Percentiles rank a stretch among this genome's conserved stretches.
Evolutionary conservation across 2,888 invertebrate species (phyloP).

Genomic region (Pseudolycoriella hygida): DNA sequence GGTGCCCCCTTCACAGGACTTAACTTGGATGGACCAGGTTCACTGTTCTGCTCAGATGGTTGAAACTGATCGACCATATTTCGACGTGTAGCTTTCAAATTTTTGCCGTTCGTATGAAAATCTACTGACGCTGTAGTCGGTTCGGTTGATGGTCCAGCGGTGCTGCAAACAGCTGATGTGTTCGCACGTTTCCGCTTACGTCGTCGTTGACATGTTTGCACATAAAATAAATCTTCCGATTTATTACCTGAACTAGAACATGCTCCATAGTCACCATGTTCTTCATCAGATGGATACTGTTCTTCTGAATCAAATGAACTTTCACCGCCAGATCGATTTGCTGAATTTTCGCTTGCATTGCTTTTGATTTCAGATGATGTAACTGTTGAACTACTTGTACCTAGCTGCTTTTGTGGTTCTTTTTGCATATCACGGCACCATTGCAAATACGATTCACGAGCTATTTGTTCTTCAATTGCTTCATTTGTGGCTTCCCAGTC

Average conservation of each 20-base stretch:
- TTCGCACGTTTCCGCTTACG: background rate
- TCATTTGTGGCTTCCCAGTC: slow-evolving; percentile 87
- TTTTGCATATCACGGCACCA: slow-evolving; percentile 39
- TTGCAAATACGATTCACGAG: slow-evolving; percentile 67
- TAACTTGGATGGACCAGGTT: slow-evolving; percentile 6
- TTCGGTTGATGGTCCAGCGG: background rate
- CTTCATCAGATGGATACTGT: slow-evolving; percentile 2
- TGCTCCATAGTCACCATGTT: slow-evolving; percentile 1
- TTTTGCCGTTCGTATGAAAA: background rate
- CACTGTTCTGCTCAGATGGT: slow-evolving; percentile 10
- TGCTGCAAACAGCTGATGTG: background rate
- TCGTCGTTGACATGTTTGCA: background rate
- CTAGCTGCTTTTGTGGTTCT: slow-evolving; percentile 1
- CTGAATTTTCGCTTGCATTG: background rate
- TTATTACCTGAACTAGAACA: background rate
- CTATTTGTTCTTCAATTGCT: slow-evolving; percentile 76
- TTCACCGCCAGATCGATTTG: background rate
- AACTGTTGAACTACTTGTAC: slow-evolving; percentile 9
- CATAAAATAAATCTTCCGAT: background rate
- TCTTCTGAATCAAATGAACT: slow-evolving; percentile 1
- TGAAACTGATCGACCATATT: background rate
- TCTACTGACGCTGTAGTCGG: background rate
- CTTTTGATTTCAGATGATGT: slow-evolving; percentile 10
- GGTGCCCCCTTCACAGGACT: slow-evolving; percentile 12
- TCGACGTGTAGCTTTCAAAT: background rate